Evolutionary conservation across 1,140 invertebrate species (phyloP).

Genomic region (Yoshiicerus persimilis): DNA sequence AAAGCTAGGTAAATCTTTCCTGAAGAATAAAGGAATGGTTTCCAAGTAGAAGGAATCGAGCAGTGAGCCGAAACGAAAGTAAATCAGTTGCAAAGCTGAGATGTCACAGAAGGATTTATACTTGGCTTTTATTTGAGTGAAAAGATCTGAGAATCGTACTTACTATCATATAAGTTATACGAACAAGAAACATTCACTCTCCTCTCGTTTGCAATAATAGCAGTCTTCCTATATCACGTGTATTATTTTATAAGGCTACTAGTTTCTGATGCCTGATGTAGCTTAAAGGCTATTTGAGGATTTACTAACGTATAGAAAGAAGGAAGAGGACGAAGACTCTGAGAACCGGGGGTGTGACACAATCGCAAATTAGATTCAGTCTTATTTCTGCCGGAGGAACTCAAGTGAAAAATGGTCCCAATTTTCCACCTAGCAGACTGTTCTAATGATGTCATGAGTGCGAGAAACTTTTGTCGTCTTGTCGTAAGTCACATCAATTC

Average conservation of each 20-base stretch:
- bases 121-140: neutral
- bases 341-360: slow-evolving; percentile 21
- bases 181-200: neutral
- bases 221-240: neutral
- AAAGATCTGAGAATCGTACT: neutral
- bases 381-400: slow-evolving; percentile 25
- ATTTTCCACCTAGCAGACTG: slow-evolving; percentile 37
- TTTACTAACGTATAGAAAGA: neutral
- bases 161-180: neutral
- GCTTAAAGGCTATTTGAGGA: neutral
- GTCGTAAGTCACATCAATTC: slow-evolving; percentile 19
- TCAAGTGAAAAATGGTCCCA: slow-evolving; percentile 30
- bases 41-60: neutral
- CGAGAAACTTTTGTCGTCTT: slow-evolving; percentile 27
- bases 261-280: neutral
- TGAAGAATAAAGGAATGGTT: neutral
- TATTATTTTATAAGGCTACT: too few species aligned
- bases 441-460: slow-evolving; percentile 35
- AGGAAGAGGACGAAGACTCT: neutral
- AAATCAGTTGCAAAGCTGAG: slow-evolving; percentile 11
- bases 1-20: neutral
- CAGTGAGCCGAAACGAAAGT: slow-evolving; percentile 16
- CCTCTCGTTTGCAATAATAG: neutral
- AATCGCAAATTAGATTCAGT: slow-evolving; percentile 36
- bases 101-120: slow-evolving; percentile 6